Percentiles rank a stretch among this genome's conserved stretches.
phyloP scores from a whole-genome alignment of 2,797 vertebrate genomes.

The Dromococcyx pavoninus region DNA sequence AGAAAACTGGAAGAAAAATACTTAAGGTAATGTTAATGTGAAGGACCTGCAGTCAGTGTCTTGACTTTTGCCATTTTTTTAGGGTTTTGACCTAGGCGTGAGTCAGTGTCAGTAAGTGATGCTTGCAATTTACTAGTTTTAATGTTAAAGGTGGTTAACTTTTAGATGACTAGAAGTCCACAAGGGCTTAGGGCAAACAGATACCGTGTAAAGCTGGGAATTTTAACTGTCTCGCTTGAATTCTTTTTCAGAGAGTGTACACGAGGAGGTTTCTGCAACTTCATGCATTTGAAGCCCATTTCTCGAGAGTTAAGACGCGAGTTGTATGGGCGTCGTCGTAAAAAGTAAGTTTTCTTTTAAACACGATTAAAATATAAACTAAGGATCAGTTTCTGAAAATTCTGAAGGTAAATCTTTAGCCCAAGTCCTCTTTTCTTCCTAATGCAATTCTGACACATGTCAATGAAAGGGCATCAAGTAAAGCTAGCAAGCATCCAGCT shows the following conservation, averaged over 20 bases:
- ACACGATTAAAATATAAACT: background rate
- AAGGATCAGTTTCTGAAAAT: background rate
- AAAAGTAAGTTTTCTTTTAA: conserved; percentile 83
- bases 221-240: background rate
- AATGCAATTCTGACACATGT: background rate
- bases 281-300: conserved; percentile 98
- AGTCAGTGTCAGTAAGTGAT: background rate
- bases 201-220: background rate
- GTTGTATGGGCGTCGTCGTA: conserved; percentile 92
- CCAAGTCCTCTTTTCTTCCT: background rate
- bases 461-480: background rate
- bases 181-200: background rate
- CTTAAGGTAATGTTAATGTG: background rate
- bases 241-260: conserved; percentile 89
- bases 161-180: background rate
- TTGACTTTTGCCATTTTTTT: accelerated
- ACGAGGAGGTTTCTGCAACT: conserved; percentile 97
- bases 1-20: background rate
- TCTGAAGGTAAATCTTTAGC: background rate
- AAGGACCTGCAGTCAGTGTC: background rate
- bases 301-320: conserved; percentile 93
- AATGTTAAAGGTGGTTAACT: background rate
- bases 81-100: background rate
- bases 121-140: background rate
- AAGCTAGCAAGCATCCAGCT: background rate